These are phyloP conservation scores for Neoascia interrupta DNA, from an alignment of 2,888 invertebrate species.

Conservation along the genomic window DNA sequence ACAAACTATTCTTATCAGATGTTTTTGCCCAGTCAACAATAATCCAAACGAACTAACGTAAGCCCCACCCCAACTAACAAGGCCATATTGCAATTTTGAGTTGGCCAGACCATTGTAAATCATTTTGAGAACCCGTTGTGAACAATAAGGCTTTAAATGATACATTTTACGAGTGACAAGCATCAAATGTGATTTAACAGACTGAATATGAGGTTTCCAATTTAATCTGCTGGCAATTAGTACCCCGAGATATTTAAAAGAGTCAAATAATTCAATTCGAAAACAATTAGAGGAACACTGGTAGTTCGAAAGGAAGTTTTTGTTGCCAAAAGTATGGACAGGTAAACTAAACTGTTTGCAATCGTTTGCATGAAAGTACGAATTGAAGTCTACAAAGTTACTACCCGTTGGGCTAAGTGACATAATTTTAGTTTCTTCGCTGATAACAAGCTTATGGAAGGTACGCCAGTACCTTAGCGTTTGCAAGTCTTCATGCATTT, in stretches of 20 bases:
- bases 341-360: not conserved
- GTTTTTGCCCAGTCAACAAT: not conserved
- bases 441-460: constrained; percentile 18
- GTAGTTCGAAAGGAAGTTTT: not conserved
- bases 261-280: not conserved
- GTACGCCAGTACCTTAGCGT: constrained; percentile 19
- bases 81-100: not conserved
- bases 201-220: not conserved
- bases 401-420: not conserved
- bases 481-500: constrained; percentile 14
- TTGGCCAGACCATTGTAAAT: not conserved
- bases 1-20: too few relatives aligned
- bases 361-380: not conserved
- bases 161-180: not conserved
- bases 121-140: not conserved
- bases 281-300: not conserved
- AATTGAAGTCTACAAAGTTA: not conserved
- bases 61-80: not conserved
- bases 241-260: not conserved
- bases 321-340: not conserved
- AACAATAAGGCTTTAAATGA: not conserved
- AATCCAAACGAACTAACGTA: not conserved
- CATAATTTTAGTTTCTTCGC: constrained; percentile 9
- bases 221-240: not conserved
- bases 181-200: constrained; percentile 1